phyloP scores from a whole-genome alignment of 2,888 invertebrate genomes.

The Eristalis arbustorum region DNA sequence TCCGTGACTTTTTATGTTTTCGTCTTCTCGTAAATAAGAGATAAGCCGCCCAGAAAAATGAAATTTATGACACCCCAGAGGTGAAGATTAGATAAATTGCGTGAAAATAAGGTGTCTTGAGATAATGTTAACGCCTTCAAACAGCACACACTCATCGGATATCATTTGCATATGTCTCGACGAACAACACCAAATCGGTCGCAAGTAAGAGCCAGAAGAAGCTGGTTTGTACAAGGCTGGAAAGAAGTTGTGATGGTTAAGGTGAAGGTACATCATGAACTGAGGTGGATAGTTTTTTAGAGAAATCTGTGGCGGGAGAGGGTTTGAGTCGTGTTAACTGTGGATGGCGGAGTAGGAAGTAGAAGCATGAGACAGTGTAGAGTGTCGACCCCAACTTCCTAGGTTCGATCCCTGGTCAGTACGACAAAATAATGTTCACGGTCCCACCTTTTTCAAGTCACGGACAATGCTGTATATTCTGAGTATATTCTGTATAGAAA shows the following conservation, averaged over 20 bases:
- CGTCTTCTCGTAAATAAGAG: conserved; percentile 14
- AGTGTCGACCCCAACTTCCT: too few species aligned
- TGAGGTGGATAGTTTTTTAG: too few species aligned
- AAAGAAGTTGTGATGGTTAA: not conserved
- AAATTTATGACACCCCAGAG: conserved; percentile 16
- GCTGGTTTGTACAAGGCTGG: not conserved
- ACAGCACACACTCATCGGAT: not conserved
- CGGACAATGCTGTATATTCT: too few species aligned
- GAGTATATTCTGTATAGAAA: too few species aligned
- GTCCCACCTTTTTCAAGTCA: too few species aligned
- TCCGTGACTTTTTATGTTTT: not conserved
- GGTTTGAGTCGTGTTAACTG: too few species aligned
- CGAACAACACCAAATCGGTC: not conserved
- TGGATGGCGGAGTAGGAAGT: too few species aligned
- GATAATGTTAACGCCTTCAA: not conserved
- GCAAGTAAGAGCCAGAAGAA: not conserved
- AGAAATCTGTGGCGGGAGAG: too few species aligned
- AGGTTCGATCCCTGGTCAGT: too few species aligned
- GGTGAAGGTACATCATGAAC: not conserved
- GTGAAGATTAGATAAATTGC: conserved; percentile 31
- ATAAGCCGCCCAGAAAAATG: not conserved
- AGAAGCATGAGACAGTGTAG: too few species aligned
- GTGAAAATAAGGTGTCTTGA: not conserved
- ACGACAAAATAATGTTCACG: too few species aligned
- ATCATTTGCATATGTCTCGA: not conserved